Conservation (phyloP, 2,113 vertebrate species). For the Petrocephalus zakoni region DNA sequence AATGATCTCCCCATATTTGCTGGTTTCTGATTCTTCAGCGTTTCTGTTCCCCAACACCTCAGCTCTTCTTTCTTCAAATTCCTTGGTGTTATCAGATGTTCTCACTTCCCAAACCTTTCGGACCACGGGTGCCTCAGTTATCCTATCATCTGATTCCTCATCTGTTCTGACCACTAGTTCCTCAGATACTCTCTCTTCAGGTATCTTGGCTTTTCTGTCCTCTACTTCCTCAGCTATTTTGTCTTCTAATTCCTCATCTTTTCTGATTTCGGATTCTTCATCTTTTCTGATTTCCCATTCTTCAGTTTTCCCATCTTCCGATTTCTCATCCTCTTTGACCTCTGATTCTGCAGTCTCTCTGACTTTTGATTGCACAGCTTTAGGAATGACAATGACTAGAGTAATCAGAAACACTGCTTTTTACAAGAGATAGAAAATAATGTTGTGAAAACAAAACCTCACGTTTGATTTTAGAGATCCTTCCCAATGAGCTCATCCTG, state of each 20-base stretch:
- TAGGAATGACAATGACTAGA: conserved; percentile 30
- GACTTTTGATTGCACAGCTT: conserved; percentile 42
- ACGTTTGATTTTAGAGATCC: background rate
- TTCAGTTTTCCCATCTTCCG: background rate
- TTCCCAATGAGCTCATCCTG: background rate
- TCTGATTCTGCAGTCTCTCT: background rate
- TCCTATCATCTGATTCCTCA: background rate
- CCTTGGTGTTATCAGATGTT: conserved; percentile 24
- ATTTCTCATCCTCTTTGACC: background rate
- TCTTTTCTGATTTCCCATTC: background rate
- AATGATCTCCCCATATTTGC: background rate
- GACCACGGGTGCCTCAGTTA: conserved; percentile 37
- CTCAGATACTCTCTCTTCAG: background rate
- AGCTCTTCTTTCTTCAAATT: conserved; percentile 34
- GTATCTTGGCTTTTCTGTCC: background rate
- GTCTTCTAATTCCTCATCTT: background rate
- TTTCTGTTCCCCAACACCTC: conserved; percentile 14
- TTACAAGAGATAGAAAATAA: background rate
- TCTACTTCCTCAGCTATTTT: background rate
- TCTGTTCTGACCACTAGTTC: background rate
- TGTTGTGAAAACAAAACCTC: background rate
- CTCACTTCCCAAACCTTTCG: background rate
- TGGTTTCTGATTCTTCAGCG: conserved; percentile 3
- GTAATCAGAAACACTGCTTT: conserved; percentile 25
- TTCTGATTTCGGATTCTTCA: background rate